Percentiles rank a stretch among this genome's conserved stretches.
Evolutionary conservation across 2,797 vertebrate genomes (phyloP).

Genomic region (Centropyge bicolor): DNA sequence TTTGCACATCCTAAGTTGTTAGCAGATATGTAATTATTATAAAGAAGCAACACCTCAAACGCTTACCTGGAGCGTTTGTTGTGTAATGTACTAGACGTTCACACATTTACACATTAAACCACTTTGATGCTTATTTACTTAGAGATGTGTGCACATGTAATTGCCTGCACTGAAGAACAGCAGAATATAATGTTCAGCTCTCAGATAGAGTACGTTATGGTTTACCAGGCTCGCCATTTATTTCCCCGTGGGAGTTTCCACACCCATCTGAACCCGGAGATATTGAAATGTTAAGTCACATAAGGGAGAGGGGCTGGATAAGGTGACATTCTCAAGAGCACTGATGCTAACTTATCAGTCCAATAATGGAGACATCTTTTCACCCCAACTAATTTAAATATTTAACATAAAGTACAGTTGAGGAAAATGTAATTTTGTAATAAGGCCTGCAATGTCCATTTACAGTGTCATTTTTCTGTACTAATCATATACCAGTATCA

Average conservation of each 20-base stretch:
- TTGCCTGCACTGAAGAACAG: slow-evolving; percentile 11
- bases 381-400: no score
- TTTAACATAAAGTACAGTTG: no score
- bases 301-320: background rate
- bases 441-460: no score
- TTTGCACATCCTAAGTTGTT: background rate
- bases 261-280: slow-evolving; percentile 1
- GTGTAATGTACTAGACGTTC: background rate
- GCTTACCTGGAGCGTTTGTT: background rate
- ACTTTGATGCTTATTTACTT: slow-evolving; percentile 13
- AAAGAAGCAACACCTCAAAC: background rate
- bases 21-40: background rate
- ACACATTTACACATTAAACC: slow-evolving; percentile 9
- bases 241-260: background rate
- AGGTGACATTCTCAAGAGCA: background rate
- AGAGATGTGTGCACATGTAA: background rate
- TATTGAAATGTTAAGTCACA: background rate
- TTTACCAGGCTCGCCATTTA: background rate
- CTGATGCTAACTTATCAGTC: background rate
- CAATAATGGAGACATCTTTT: background rate
- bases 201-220: slow-evolving; percentile 1
- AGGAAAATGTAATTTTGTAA: no score
- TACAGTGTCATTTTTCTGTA: no score
- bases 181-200: background rate
- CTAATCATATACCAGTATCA: no score